phyloP scores from a whole-genome alignment of 2,113 vertebrate genomes.

The Gymnogyps californianus region DNA sequence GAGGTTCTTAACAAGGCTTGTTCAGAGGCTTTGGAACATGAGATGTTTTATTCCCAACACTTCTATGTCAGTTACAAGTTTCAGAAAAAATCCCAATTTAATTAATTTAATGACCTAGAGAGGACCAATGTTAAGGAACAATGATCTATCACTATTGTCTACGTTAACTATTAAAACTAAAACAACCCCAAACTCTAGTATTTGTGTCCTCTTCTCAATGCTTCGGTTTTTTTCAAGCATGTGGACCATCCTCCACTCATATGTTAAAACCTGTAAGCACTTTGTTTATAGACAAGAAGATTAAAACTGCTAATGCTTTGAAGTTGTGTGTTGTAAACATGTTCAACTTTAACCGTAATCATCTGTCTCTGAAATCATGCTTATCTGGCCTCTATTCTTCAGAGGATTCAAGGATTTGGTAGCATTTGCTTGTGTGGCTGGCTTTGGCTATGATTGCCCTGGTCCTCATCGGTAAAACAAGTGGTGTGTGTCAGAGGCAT shows the following conservation, averaged over 20 bases:
- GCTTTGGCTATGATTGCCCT: neutral
- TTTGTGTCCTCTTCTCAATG: neutral
- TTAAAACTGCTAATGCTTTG: neutral
- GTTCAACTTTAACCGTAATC: neutral
- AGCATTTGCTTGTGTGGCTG: neutral
- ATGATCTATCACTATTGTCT: neutral
- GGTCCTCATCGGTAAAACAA: accelerated
- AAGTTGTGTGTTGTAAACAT: neutral
- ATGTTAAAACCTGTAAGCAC: neutral
- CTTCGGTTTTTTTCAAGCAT: neutral
- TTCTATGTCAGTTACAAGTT: neutral
- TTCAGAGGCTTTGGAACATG: neutral
- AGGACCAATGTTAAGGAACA: neutral
- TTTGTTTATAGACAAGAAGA: neutral
- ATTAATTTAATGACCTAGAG: neutral
- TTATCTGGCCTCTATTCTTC: neutral
- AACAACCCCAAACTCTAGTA: neutral
- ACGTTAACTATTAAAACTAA: neutral
- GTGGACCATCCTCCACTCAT: neutral
- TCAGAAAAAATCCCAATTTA: neutral
- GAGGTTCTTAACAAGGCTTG: neutral
- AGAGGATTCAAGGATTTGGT: neutral
- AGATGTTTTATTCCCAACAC: neutral
- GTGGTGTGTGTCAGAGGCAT: neutral
- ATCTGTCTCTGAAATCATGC: neutral